phyloP scores from a whole-genome alignment of 1,140 invertebrate genomes.

The Trichonephila clavata region DNA sequence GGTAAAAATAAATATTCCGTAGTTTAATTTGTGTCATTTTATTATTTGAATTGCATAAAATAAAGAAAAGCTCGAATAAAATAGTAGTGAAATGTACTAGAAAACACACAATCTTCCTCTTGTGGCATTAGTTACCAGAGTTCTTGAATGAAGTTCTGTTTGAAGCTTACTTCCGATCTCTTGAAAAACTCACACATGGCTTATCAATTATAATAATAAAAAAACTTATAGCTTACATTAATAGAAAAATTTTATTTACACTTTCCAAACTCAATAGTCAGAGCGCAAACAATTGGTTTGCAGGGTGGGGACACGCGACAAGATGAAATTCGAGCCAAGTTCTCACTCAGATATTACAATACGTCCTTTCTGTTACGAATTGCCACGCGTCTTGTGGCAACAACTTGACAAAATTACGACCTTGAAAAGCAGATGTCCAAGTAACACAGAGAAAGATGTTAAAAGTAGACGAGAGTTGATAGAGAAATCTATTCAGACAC shows the following conservation, averaged over 20 bases:
- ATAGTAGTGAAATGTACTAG: not conserved
- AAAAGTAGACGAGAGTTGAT: not conserved
- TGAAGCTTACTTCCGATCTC: not conserved
- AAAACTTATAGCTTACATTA: not conserved
- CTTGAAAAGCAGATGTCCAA: conserved; percentile 5
- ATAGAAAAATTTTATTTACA: not conserved
- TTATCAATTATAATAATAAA: not conserved
- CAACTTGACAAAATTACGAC: conserved; percentile 35
- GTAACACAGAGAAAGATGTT: not conserved
- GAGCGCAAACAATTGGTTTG: conserved; percentile 35
- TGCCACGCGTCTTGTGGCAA: not conserved
- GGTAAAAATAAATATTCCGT: too few relatives aligned
- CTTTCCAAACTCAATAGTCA: not conserved
- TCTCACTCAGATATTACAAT: conserved; percentile 15
- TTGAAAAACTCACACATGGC: not conserved
- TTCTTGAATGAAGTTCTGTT: not conserved
- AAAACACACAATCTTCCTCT: too few relatives aligned
- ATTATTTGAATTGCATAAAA: too few relatives aligned
- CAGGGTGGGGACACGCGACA: not conserved
- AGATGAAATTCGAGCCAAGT: conserved; percentile 31
- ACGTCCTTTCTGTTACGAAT: not conserved
- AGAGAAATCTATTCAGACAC: not conserved
- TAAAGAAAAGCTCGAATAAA: not conserved
- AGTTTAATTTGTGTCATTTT: too few relatives aligned
- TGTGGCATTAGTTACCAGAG: too few relatives aligned